Evolutionary conservation across 2,797 vertebrate species (phyloP).

Genomic region (Esox masquinongy): DNA sequence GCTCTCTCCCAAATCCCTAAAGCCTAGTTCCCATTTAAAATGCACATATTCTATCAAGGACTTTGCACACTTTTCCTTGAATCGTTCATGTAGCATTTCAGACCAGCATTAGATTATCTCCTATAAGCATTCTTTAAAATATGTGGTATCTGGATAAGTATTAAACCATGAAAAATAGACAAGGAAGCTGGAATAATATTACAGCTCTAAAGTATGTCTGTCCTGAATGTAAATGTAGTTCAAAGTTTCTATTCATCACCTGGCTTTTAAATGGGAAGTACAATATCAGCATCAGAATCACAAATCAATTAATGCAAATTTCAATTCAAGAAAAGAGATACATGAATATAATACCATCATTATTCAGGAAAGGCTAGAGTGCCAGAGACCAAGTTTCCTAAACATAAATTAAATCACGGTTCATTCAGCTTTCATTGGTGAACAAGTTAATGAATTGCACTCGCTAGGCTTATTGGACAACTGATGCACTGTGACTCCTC

Average conservation of each 20-base stretch:
- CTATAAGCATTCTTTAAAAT: not conserved
- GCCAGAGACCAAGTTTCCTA: not conserved
- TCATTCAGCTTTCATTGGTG: too few species aligned
- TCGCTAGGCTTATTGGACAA: too few species aligned
- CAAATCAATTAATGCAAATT: not conserved
- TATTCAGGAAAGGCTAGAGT: not conserved
- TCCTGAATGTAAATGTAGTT: not conserved
- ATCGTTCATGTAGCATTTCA: slow-evolving; percentile 1
- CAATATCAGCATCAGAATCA: not conserved
- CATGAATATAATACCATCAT: not conserved
- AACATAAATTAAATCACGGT: not conserved
- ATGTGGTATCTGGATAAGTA: slow-evolving; percentile 1
- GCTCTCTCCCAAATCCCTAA: not conserved
- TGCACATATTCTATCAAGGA: slow-evolving; percentile 8
- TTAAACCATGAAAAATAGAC: slow-evolving; percentile 4
- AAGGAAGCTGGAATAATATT: not conserved
- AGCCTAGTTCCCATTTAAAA: not conserved
- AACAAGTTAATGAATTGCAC: too few species aligned
- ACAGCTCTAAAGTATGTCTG: not conserved
- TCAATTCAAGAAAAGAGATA: not conserved
- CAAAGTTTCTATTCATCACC: not conserved
- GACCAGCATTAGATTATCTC: not conserved
- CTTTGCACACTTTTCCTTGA: slow-evolving; percentile 4
- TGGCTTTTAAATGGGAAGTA: not conserved
- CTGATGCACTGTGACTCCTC: too few species aligned